phyloP scores from a whole-genome alignment of 2,888 invertebrate genomes.

The Oscheius sp. region DNA sequence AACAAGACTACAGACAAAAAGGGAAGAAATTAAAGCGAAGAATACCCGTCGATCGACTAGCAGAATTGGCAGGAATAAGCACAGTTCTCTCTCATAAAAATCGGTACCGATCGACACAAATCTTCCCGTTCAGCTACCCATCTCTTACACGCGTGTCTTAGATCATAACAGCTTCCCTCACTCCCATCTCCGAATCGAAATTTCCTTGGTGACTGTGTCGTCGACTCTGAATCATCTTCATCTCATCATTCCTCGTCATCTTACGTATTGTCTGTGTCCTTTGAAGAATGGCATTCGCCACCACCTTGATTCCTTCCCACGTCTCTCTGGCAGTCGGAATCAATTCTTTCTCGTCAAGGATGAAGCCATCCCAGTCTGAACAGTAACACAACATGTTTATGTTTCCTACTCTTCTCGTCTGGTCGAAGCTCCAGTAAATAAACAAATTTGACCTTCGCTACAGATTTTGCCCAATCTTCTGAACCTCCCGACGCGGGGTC shows the following conservation, averaged over 20 bases:
- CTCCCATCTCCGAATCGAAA: constrained; percentile 61
- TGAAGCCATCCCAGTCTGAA: constrained; percentile 70
- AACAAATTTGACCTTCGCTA: constrained; percentile 68
- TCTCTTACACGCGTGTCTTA: constrained; percentile 64
- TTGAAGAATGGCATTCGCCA: constrained; percentile 64
- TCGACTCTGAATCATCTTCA: background rate
- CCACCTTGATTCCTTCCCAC: constrained; percentile 69
- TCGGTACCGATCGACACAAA: constrained; percentile 64
- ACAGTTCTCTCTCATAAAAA: constrained; percentile 68
- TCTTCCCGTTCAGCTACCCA: constrained; percentile 65
- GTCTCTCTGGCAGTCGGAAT: constrained; percentile 68
- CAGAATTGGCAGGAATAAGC: constrained; percentile 61
- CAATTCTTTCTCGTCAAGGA: constrained; percentile 66
- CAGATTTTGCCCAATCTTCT: constrained; percentile 70
- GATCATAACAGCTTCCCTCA: constrained; percentile 57
- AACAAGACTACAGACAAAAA: no score
- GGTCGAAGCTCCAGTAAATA: constrained; percentile 69
- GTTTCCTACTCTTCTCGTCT: constrained; percentile 63
- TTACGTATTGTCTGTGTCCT: constrained; percentile 30
- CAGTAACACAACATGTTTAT: background rate
- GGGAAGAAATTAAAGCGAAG: background rate
- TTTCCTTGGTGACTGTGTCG: background rate
- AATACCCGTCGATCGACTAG: constrained; percentile 24
- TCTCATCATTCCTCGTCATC: constrained; percentile 9
- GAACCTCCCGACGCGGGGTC: constrained; percentile 70